Base-by-base conservation (phyloP, 2,113 vertebrate species). In the Argyrosomus japonicus region DNA sequence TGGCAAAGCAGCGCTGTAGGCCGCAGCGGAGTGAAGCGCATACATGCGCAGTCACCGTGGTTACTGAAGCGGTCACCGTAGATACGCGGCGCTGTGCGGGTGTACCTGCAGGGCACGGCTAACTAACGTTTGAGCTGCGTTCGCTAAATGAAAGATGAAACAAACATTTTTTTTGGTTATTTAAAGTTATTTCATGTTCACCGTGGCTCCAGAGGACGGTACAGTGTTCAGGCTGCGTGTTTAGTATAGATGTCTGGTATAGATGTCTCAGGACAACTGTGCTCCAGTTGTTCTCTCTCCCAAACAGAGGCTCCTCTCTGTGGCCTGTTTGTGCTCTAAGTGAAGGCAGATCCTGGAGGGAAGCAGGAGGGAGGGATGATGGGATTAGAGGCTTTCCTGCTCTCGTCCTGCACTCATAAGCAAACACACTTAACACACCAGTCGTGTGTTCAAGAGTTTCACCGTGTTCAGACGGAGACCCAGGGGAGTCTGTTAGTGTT, bases 301-400 rank as follows among this genome's bases (percentile, higher is more conserved):
- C 56, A 40, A 62, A 88, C 81, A 88, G 75, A 90, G 81, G 65
- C 89, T 82, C 56, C 64, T 81, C 69, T 86, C 81, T 88, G 76
- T 67, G 81, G 61, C 68, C 75, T 53, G 79, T 64, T 27, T 56
- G 82, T 82, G 81, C 57, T 70, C 72, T 51, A 43, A 65, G 81
- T 17, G 84, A 61, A 86, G 70, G 83, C 75, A 43, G 74, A 40
- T 61, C 86, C 87, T 71, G 81, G 60, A 69, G 86, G 48, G 70
- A 63, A 47, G 70, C 60, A 40, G 62, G 43, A 68, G 76, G 73
- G 62, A 74, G 75, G 88, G 79, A 85, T 70, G 82, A 74, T 75
- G 79, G 85, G 82, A 86, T 87, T 81, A 87, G 50, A 81, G 79
- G 83, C 86, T 89, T 83, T 89, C 81, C 86, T 88, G 85, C 87